Percentiles rank a stretch among this genome's conserved stretches.
Evolutionary conservation across 2,888 invertebrate species (phyloP).

Genomic region (Dasysyrphus tricinctus): DNA sequence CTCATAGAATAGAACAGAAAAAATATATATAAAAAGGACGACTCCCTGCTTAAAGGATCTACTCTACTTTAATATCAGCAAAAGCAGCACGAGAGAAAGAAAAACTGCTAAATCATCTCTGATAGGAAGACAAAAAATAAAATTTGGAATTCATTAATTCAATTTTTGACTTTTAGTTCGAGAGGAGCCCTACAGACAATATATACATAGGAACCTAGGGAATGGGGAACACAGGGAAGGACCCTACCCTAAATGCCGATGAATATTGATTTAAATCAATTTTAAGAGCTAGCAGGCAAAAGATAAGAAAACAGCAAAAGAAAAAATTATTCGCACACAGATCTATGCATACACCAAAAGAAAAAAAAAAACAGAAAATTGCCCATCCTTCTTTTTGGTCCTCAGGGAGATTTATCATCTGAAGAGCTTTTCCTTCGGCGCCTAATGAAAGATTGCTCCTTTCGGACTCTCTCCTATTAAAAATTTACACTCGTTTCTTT

Average conservation of each 20-base stretch:
- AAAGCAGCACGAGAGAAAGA: background rate
- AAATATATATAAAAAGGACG: conserved; percentile 13
- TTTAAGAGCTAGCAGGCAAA: conserved; percentile 57
- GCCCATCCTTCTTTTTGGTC: background rate
- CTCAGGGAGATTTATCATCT: conserved; percentile 59
- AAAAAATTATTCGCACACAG: conserved; percentile 14
- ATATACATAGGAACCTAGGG: background rate
- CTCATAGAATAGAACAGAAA: background rate
- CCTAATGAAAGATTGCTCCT: conserved; percentile 70
- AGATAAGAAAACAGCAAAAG: conserved; percentile 37
- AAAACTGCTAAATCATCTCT: conserved; percentile 54
- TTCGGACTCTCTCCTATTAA: conserved; percentile 60
- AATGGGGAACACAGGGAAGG: background rate
- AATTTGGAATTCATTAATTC: conserved; percentile 66
- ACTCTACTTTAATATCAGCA: conserved; percentile 36
- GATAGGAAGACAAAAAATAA: conserved; percentile 5
- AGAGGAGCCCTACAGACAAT: background rate
- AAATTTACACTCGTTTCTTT: conserved; percentile 63
- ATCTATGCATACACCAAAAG: conserved; percentile 49
- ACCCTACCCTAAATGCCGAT: conserved; percentile 55
- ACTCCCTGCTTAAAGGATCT: conserved; percentile 31
- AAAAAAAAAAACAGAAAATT: too few species aligned
- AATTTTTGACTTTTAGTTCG: conserved; percentile 60
- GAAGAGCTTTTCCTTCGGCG: conserved; percentile 55
- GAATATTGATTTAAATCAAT: conserved; percentile 75